Percentiles rank a stretch among this genome's conserved stretches.
phyloP scores from a whole-genome alignment of 2,797 vertebrate genomes.

The Menidia menidia region DNA sequence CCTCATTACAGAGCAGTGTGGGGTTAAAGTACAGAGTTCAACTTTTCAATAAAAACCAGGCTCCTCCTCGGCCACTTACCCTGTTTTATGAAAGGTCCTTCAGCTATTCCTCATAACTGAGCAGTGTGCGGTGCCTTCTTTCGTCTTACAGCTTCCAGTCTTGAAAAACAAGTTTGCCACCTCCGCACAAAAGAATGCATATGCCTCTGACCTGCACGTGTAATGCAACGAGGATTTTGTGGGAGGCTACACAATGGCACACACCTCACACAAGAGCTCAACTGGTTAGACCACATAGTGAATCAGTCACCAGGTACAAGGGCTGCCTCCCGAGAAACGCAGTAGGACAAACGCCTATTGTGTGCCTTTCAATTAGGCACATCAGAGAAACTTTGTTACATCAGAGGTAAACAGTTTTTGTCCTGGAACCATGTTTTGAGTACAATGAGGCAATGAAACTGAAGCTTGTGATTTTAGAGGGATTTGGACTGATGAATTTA shows the following conservation, averaged over 20 bases:
- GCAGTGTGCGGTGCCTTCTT: not conserved
- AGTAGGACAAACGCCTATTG: not conserved
- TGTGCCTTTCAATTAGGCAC: not conserved
- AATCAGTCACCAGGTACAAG: not conserved
- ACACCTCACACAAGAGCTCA: not conserved
- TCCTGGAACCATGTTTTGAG: not conserved
- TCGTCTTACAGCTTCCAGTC: not conserved
- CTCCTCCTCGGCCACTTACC: not conserved
- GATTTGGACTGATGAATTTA: not conserved
- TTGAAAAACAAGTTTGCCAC: slow-evolving; percentile 41
- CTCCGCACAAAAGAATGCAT: not conserved
- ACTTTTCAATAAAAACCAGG: not conserved
- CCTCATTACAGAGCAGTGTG: slow-evolving; percentile 27
- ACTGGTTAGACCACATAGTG: slow-evolving; percentile 55
- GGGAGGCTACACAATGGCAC: not conserved
- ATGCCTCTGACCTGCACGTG: slow-evolving; percentile 29
- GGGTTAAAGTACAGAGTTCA: slow-evolving; percentile 42
- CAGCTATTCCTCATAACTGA: not conserved
- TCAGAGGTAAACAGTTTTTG: not conserved
- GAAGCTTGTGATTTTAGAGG: not conserved
- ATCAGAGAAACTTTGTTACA: not conserved
- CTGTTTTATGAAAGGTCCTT: not conserved
- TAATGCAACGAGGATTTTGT: not conserved
- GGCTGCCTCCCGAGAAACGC: not conserved
- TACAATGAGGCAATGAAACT: not conserved